Base-by-base conservation (phyloP, 2,113 vertebrate genomes). In the Forbesichthys papilliferus region DNA sequence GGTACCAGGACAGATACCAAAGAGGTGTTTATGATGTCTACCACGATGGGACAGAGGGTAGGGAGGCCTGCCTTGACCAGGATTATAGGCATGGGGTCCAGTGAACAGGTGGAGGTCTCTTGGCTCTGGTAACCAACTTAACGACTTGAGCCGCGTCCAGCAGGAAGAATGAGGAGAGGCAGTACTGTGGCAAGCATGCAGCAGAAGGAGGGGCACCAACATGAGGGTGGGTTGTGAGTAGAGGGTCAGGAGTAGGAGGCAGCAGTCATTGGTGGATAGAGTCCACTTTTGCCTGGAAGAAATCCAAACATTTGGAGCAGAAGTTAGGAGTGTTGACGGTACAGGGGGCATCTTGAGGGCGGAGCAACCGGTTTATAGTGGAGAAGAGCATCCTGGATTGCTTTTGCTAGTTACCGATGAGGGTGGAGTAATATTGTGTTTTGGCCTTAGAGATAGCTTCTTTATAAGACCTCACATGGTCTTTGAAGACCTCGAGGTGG, bases 101-200 rank as follows among this genome's bases (percentile, higher is more conserved):
- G 27, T 27, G 2, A 27, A 27, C 27, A 27, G 27, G 27, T 27
- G 27, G 27, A 2, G 27, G 27, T 27, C 27, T 27, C 27, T 27
- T 27, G 27, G 2, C 27, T 27, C 27, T 27, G 27, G 27, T 27
- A 27, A 27, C 27, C 27, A 27, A 2, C 27, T 27, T 27, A 27
- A 27, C 27, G 2, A 27, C 27, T 27, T 27, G 27, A 27, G 20
- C 20, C 20, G 20, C 20, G 20, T 20, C 20, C 20, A 20, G 20
- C 20, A 20, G 20, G 56, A 3, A 58, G 18, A 58, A 58, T 5
- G 56, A 58, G n/a, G 56, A 58, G 56, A 58, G 56, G 56, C 56
- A 33, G 56, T 6, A 58, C 56, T 27, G 16, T 10, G 56, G 56
- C 56, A 58, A 20, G 20, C 20, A 20, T 20, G 20, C 20, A 20